These are phyloP conservation scores for Amiota mariae DNA, from an alignment of 2,888 invertebrate species.

Conservation along the genomic window DNA sequence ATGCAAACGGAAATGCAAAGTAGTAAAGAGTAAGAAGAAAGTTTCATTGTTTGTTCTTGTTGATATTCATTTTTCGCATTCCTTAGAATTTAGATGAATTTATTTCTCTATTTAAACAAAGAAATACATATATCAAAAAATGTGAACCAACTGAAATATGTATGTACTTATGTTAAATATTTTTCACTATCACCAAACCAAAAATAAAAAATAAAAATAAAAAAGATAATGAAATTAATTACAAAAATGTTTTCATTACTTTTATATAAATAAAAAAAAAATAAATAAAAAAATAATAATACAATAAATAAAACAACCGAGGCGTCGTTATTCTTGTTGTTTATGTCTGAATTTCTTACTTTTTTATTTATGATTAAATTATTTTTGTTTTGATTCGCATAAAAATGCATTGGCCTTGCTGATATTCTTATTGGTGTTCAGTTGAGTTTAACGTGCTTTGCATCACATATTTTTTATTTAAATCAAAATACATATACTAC, in stretches of 20 bases:
- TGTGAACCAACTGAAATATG: too few species aligned
- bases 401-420: constrained; percentile 19
- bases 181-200: neutral
- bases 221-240: too few species aligned
- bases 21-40: neutral
- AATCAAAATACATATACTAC: neutral
- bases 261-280: neutral
- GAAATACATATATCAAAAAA: too few species aligned
- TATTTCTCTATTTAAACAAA: too few species aligned
- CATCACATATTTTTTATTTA: constrained; percentile 15
- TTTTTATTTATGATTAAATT: too few species aligned
- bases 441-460: constrained; percentile 7
- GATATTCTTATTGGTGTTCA: neutral
- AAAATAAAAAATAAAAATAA: neutral
- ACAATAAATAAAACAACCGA: neutral
- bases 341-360: neutral
- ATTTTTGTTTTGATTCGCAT: neutral
- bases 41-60: neutral
- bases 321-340: neutral
- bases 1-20: constrained; percentile 5
- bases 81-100: too few species aligned
- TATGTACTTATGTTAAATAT: neutral
- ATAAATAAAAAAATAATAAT: too few species aligned
- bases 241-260: neutral
- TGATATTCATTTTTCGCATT: neutral